phyloP scores from a whole-genome alignment of 2,888 invertebrate genomes.

The Stegana nigrithorax region DNA sequence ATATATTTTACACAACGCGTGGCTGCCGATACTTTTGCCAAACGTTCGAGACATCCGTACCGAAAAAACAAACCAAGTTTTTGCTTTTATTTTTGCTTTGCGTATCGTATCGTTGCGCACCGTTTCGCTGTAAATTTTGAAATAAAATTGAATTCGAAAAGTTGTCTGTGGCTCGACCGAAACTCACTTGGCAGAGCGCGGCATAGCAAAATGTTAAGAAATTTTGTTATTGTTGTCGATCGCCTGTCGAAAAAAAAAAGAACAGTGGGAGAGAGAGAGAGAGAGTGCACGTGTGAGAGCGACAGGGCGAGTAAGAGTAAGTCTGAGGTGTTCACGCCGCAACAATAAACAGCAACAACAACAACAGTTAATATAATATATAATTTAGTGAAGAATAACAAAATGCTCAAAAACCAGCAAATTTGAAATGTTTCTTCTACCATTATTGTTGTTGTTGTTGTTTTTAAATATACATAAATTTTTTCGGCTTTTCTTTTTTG shows the following conservation, averaged over 20 bases:
- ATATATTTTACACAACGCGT: no score
- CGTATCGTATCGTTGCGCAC: not conserved
- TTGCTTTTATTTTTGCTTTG: not conserved
- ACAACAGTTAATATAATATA: not conserved
- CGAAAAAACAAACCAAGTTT: slow-evolving; percentile 30
- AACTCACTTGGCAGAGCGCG: not conserved
- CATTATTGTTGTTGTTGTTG: not conserved
- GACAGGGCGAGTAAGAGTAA: not conserved
- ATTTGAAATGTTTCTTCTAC: not conserved
- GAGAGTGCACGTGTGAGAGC: not conserved
- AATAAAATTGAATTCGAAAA: not conserved
- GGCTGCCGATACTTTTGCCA: no score
- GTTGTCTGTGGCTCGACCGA: not conserved
- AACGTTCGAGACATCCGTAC: slow-evolving; percentile 38
- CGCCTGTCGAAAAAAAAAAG: no score
- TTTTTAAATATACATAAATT: no score
- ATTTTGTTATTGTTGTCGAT: no score
- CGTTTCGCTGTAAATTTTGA: slow-evolving; percentile 8
- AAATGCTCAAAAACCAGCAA: slow-evolving; percentile 1
- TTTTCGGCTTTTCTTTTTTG: not conserved
- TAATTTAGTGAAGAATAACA: not conserved
- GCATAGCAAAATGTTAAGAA: not conserved
- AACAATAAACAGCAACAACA: not conserved
- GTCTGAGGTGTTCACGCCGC: not conserved
- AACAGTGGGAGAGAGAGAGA: no score